A percentile compares a stretch with the other conserved stretches of the same genome.
Conservation (phyloP, 2,888 invertebrate species). For the Eupithecia abbreviata region DNA sequence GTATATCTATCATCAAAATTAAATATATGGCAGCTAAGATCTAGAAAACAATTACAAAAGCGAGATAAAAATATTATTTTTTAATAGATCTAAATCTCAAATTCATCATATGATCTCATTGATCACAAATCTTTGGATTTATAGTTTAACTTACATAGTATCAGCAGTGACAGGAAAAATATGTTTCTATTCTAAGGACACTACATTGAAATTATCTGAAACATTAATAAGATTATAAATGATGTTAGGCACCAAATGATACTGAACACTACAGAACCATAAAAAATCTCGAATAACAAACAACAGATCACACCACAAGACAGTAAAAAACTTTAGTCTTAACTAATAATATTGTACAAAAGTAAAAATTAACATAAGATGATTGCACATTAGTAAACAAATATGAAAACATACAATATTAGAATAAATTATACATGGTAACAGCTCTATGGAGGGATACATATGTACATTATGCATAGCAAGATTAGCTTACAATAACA, state of each 20-base stretch:
- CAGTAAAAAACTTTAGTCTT: constrained; percentile 62
- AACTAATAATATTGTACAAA: constrained; percentile 68
- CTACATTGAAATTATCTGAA: constrained; percentile 26
- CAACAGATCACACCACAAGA: constrained; percentile 61
- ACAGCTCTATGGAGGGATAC: constrained; percentile 56
- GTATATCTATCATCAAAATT: constrained; percentile 24
- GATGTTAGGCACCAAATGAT: constrained; percentile 54
- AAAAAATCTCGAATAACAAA: constrained; percentile 49
- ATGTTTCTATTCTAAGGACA: constrained; percentile 25
- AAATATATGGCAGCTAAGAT: constrained; percentile 74
- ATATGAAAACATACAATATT: constrained; percentile 59
- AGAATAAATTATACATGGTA: constrained; percentile 65
- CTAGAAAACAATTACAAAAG: constrained; percentile 54
- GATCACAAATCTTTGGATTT: constrained; percentile 47
- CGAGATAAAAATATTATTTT: constrained; percentile 45
- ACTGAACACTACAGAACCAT: constrained; percentile 46
- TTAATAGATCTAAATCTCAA: constrained; percentile 41
- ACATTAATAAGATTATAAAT: constrained; percentile 36
- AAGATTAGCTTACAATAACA: constrained; percentile 39
- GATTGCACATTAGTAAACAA: constrained; percentile 69
- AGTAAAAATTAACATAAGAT: constrained; percentile 64
- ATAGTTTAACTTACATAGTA: constrained; percentile 44
- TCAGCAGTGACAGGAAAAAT: constrained; percentile 31
- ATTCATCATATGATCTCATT: constrained; percentile 38
- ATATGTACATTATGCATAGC: constrained; percentile 42